A percentile compares a stretch with the other conserved stretches of the same genome.
These are phyloP conservation scores for Zelleria hepariella DNA, from an alignment of 2,888 invertebrate genomes.

Conservation along the genomic window DNA sequence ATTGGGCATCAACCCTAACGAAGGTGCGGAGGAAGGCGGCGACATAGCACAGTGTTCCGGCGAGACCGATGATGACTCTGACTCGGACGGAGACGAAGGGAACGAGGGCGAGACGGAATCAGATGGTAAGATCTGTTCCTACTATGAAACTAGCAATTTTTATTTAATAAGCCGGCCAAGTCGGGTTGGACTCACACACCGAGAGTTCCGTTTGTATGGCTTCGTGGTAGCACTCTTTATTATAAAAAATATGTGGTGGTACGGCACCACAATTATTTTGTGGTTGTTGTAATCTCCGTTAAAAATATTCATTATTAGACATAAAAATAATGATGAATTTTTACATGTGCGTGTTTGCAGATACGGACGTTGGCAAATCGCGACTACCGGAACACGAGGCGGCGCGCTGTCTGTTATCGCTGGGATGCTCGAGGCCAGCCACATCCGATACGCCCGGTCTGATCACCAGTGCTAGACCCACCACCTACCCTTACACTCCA, in stretches of 20 bases:
- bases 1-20: slow-evolving; percentile 83
- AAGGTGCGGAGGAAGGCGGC: slow-evolving; percentile 75
- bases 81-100: slow-evolving; percentile 75
- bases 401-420: slow-evolving; percentile 83
- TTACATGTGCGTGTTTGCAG: slow-evolving; percentile 33
- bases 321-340: neutral
- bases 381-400: slow-evolving; percentile 88
- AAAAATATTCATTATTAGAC: too few species aligned
- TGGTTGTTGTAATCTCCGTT: too few species aligned
- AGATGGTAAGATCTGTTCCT: slow-evolving; percentile 79
- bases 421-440: slow-evolving; percentile 75
- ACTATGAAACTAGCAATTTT: too few species aligned
- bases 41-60: slow-evolving; percentile 67
- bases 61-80: slow-evolving; percentile 77
- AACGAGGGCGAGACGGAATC: slow-evolving; percentile 75
- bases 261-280: too few species aligned
- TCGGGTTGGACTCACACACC: too few species aligned
- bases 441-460: slow-evolving; percentile 66
- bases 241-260: too few species aligned
- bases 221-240: too few species aligned
- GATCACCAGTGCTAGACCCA: slow-evolving; percentile 74
- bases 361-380: slow-evolving; percentile 78
- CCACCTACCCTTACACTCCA: slow-evolving; percentile 78
- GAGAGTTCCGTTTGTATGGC: too few species aligned
- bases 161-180: too few species aligned